These are phyloP conservation scores for Prostheceraeus crozeri DNA, from an alignment of 2,888 invertebrate species.

Conservation along the genomic window DNA sequence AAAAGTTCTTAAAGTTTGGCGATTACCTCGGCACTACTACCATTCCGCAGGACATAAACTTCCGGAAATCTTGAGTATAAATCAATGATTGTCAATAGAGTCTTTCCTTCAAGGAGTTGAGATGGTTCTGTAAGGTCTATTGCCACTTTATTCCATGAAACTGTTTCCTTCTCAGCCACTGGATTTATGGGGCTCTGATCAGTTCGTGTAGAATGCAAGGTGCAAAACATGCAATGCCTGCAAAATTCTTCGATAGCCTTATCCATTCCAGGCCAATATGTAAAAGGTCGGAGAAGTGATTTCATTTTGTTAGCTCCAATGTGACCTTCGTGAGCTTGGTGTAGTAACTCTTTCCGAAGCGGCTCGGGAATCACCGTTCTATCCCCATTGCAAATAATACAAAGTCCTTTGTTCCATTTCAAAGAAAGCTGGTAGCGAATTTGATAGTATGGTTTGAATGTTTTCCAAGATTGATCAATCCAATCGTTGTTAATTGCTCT, in stretches of 20 bases:
- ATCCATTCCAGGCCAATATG: slow-evolving; percentile 10
- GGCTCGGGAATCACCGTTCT: background rate
- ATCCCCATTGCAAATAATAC: background rate
- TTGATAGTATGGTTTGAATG: slow-evolving; percentile 19
- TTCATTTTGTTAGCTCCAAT: slow-evolving; percentile 9
- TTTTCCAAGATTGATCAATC: slow-evolving; percentile 9
- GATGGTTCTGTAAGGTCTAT: slow-evolving; percentile 11
- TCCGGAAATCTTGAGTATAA: slow-evolving; percentile 10
- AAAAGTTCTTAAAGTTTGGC: background rate
- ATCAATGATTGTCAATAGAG: slow-evolving; percentile 17
- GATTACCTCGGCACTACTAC: background rate
- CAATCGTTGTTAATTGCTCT: slow-evolving; percentile 21
- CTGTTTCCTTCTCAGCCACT: slow-evolving; percentile 4
- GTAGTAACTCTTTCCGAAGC: background rate
- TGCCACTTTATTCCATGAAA: background rate
- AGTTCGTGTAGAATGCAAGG: background rate
- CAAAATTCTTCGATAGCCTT: slow-evolving; percentile 1
- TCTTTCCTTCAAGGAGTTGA: background rate
- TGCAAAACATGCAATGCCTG: background rate
- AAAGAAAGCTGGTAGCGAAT: background rate
- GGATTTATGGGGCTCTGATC: slow-evolving; percentile 5
- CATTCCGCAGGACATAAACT: slow-evolving; percentile 2
- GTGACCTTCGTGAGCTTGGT: background rate
- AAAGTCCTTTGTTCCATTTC: background rate
- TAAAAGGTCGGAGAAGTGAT: background rate